Evolutionary conservation across 2,888 invertebrate species (phyloP).

Genomic region (Eupithecia dodoneata): DNA sequence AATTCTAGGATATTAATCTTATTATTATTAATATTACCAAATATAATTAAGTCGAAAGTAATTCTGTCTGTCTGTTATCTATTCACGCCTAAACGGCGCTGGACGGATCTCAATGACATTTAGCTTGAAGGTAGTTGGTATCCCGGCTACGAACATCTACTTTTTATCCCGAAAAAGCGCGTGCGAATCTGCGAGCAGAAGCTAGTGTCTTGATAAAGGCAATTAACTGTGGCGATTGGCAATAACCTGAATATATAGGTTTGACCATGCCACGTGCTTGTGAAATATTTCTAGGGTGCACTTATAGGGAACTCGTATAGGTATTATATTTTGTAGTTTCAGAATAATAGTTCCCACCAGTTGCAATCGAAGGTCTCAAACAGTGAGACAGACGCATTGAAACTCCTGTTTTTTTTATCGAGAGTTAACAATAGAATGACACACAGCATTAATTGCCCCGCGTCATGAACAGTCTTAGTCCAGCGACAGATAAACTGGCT

Average conservation of each 20-base stretch:
- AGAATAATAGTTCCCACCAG: slow-evolving; percentile 10
- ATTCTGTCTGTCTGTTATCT: no score
- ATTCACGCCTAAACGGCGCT: no score
- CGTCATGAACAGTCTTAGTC: slow-evolving; percentile 21
- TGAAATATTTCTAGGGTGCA: neutral
- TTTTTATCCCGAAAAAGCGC: no score
- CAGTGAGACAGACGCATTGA: slow-evolving; percentile 36
- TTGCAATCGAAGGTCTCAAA: slow-evolving; percentile 30
- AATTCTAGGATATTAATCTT: neutral
- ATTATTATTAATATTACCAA: no score
- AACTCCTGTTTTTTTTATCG: slow-evolving; percentile 36
- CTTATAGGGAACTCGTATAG: neutral
- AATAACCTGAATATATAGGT: neutral
- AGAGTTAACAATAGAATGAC: slow-evolving; percentile 43
- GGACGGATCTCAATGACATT: no score
- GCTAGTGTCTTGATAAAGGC: no score
- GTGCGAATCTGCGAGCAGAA: no score
- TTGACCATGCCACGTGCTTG: neutral
- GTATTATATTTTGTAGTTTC: neutral
- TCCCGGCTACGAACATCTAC: no score
- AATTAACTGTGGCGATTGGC: neutral
- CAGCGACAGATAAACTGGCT: slow-evolving; percentile 6
- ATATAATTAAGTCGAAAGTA: no score
- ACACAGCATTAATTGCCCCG: slow-evolving; percentile 35
- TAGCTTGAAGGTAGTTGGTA: no score